A percentile compares a stretch with the other conserved stretches of the same genome.
Evolutionary conservation across 1,140 invertebrate genomes (phyloP).

Genomic region (Diachasma alloeum): DNA sequence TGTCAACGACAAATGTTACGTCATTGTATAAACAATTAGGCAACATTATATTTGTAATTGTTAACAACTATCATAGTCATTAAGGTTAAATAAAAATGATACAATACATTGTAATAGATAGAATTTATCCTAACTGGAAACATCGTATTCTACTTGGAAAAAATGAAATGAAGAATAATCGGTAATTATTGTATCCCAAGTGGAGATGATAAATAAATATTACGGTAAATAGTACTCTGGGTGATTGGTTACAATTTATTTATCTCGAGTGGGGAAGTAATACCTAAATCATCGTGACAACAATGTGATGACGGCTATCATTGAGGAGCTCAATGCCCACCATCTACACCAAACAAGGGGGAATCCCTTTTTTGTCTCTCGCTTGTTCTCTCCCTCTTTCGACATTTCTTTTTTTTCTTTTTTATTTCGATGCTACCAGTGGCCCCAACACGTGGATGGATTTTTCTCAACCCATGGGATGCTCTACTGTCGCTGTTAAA

Average conservation of each 20-base stretch:
- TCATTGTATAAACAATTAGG: conserved; percentile 15
- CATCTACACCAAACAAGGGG: conserved; percentile 2
- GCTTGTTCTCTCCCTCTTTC: neutral
- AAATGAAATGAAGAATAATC: conserved; percentile 8
- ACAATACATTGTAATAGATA: conserved; percentile 1
- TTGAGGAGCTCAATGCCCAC: conserved; percentile 5
- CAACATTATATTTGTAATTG: conserved; percentile 8
- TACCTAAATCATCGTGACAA: conserved; percentile 9
- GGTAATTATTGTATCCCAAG: conserved; percentile 14
- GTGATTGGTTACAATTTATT: neutral
- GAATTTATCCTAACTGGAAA: conserved; percentile 21
- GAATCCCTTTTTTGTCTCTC: neutral
- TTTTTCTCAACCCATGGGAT: conserved; percentile 9
- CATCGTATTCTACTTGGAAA: conserved; percentile 11
- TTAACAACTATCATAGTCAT: conserved; percentile 12
- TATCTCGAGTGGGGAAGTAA: neutral
- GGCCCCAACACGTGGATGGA: conserved; percentile 22
- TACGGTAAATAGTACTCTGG: neutral
- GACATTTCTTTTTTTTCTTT: neutral
- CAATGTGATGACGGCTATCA: conserved; percentile 6
- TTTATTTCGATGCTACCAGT: neutral
- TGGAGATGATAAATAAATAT: conserved; percentile 11
- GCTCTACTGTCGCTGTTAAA: conserved; percentile 15
- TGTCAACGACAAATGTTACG: conserved; percentile 1
- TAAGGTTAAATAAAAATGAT: conserved; percentile 6